Conservation (phyloP, 2,888 invertebrate genomes). For the Atherix ibis region DNA sequence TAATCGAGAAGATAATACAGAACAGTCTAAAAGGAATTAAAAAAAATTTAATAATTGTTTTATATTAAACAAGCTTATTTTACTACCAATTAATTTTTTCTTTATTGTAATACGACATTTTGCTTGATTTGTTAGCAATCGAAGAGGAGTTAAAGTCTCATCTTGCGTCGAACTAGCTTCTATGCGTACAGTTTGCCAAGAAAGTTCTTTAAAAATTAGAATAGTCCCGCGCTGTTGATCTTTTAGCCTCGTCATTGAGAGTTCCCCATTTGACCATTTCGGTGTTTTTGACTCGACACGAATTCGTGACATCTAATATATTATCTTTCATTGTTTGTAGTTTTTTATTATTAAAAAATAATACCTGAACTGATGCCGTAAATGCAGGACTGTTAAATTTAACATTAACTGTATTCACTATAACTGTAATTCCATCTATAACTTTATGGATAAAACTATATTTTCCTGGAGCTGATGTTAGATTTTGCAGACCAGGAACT, state of each 20-base stretch:
- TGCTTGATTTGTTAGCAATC: conserved; percentile 86
- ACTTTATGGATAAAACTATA: conserved; percentile 86
- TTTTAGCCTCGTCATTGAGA: conserved; percentile 81
- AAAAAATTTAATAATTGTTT: no score
- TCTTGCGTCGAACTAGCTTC: conserved; percentile 79
- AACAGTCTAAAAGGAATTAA: conserved; percentile 57
- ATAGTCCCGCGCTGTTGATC: conserved; percentile 77
- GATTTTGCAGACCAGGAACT: conserved; percentile 37
- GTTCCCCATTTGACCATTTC: conserved; percentile 66
- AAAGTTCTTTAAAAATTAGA: conserved; percentile 90
- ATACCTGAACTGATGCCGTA: conserved; percentile 86
- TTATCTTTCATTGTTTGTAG: not conserved
- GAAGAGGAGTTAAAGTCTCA: conserved; percentile 66
- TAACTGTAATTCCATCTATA: conserved; percentile 92
- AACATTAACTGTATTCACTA: conserved; percentile 87
- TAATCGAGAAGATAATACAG: conserved; percentile 79
- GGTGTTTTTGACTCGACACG: conserved; percentile 88
- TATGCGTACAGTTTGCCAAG: conserved; percentile 93
- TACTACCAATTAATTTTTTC: conserved; percentile 68
- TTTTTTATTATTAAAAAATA: conserved; percentile 1
- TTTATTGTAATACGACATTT: conserved; percentile 90
- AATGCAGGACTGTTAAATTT: conserved; percentile 91
- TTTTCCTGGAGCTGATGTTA: conserved; percentile 46
- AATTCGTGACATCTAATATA: conserved; percentile 69
- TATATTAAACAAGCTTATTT: no score